phyloP scores from a whole-genome alignment of 2,888 invertebrate genomes.

The Tachina grossa region DNA sequence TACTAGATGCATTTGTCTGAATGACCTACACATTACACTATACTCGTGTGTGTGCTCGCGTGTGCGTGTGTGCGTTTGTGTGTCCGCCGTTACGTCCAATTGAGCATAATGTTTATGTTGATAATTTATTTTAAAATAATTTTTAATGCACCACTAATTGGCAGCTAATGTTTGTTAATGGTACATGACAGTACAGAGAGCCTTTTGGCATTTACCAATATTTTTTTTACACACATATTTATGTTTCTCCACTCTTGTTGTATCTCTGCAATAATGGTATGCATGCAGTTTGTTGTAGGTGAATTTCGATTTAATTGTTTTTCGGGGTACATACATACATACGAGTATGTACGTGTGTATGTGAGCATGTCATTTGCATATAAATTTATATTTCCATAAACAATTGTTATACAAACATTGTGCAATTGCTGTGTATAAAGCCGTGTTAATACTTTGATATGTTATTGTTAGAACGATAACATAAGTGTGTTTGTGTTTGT shows the following conservation, averaged over 20 bases:
- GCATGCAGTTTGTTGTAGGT: background rate
- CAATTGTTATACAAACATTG: conserved; percentile 37
- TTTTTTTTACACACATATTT: conserved; percentile 45
- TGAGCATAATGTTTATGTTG: conserved; percentile 61
- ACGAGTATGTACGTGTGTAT: background rate
- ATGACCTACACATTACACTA: background rate
- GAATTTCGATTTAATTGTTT: conserved; percentile 7
- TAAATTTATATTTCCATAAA: conserved; percentile 35
- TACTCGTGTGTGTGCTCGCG: background rate
- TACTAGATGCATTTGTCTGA: too few relatives aligned
- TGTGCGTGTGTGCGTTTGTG: background rate
- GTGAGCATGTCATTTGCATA: conserved; percentile 16
- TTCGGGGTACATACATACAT: background rate
- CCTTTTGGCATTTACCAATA: conserved; percentile 72
- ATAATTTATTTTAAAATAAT: conserved; percentile 70
- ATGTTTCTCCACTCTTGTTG: conserved; percentile 73
- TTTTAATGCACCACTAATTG: conserved; percentile 71
- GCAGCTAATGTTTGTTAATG: conserved; percentile 71
- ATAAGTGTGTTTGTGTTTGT: too few relatives aligned
- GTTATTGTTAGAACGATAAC: background rate
- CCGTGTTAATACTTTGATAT: conserved; percentile 2
- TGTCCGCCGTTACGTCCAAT: conserved; percentile 52
- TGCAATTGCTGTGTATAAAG: background rate
- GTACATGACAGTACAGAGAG: conserved; percentile 69
- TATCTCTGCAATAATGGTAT: background rate